Evolutionary conservation across 2,113 vertebrate species (phyloP).

Genomic region (Pseudonaja textilis): DNA sequence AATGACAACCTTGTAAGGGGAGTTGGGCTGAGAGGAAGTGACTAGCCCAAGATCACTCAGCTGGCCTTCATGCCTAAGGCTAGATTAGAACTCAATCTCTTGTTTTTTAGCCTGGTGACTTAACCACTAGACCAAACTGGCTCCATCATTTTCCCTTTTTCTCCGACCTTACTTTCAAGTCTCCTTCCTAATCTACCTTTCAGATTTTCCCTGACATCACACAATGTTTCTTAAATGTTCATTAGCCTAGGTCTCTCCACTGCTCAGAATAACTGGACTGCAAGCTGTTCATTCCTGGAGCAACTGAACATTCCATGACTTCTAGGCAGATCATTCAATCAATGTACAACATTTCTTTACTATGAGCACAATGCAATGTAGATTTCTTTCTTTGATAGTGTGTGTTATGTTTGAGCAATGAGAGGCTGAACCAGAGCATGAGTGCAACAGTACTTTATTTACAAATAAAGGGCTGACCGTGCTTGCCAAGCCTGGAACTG

Average conservation of each 20-base stretch:
- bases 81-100: background rate
- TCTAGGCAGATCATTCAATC: background rate
- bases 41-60: background rate
- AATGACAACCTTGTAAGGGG: too few species aligned
- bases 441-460: too few species aligned
- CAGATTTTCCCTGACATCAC: background rate
- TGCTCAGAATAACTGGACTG: background rate
- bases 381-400: background rate
- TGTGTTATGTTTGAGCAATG: too few species aligned
- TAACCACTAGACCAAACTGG: background rate
- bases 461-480: too few species aligned
- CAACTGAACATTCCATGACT: background rate
- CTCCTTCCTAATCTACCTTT: background rate
- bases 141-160: background rate
- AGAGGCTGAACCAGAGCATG: too few species aligned
- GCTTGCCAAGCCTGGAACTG: too few species aligned
- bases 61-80: background rate
- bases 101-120: background rate
- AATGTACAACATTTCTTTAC: background rate
- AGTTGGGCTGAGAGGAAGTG: too few species aligned
- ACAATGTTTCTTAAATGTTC: background rate
- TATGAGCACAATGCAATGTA: background rate
- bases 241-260: background rate
- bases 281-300: background rate
- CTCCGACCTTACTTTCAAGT: background rate